Evolutionary conservation across 2,888 invertebrate genomes (phyloP), one percentile per base, ranked within the genome.

Genomic region (Adineta ricciae): DNA sequence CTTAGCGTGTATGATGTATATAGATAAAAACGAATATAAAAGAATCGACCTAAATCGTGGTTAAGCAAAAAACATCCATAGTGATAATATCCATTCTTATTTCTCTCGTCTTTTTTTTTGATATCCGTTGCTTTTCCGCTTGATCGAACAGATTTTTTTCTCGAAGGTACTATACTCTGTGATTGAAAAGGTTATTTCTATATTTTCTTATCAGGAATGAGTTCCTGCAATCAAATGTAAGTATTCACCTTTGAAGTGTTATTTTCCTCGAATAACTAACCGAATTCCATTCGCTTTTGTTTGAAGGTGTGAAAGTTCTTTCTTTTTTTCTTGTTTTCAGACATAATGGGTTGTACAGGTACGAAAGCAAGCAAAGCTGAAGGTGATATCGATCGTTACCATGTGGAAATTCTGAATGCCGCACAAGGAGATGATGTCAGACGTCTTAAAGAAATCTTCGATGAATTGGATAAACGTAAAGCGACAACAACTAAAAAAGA

Each of bases 401-500:
- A 78, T 41, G 41, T 16, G 9, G 78, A 78, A 41, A 78, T 78
- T 41, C 41, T 78, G 2, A n/a, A 24, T 41, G 78, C 78, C 24
- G 78, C 78, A 41, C 78, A 78, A 78, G 2, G 36, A 11, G 78
- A 32, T n/a, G 78, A 78, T 41, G 78, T 78, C 24, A 38, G 32
- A 78, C 38, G 24, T 41, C 78, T 78, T 9, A 78, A 78, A 78
- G 78, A 78, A 36, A 41, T 41, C 14, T n/a, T 78, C 16, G 78
- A 78, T 78, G 78, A 78, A 78, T 78, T 78, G 78, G 78, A 78
- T 41, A 78, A 41, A 41, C 78, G 78, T 78, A 78, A 78, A 41
- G 78, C 78, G 1, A 24, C 38, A 7, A 11, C 78, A 5, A 78
- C 78, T 7, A 78, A 78, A 78, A 78, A 78, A 41, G 78, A 78